These are phyloP conservation scores for Masticophis lateralis DNA, from an alignment of 2,797 vertebrate genomes.

Conservation along the genomic window DNA sequence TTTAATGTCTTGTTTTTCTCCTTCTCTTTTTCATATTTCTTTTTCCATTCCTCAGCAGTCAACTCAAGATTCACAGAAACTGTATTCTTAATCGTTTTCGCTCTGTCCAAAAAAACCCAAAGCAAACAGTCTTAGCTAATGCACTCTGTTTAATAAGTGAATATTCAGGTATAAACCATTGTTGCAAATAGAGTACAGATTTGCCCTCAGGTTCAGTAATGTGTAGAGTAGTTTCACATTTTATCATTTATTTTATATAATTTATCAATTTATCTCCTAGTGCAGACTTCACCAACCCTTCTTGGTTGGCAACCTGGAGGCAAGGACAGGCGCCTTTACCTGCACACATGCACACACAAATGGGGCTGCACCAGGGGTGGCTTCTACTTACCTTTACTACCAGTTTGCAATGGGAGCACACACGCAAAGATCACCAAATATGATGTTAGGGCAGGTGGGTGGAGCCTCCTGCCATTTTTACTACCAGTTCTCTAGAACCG, in stretches of 20 bases:
- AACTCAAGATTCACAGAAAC: constrained; percentile 95
- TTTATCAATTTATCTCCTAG: neutral
- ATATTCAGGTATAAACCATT: neutral
- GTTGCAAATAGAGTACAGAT: neutral
- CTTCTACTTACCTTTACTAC: too few relatives aligned
- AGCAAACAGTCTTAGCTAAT: neutral
- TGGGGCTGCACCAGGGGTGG: too few relatives aligned
- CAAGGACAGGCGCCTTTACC: too few relatives aligned
- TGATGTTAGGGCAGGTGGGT: too few relatives aligned
- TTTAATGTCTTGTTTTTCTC: constrained; percentile 95
- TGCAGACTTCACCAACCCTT: too few relatives aligned
- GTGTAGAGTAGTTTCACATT: neutral
- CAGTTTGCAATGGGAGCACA: too few relatives aligned
- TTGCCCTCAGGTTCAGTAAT: neutral
- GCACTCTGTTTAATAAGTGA: neutral
- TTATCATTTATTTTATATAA: neutral
- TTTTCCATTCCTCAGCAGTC: constrained; percentile 98
- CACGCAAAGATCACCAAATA: too few relatives aligned
- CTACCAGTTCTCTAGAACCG: too few relatives aligned
- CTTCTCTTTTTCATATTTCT: constrained; percentile 95
- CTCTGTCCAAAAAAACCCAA: constrained; percentile 67
- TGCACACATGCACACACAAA: too few relatives aligned
- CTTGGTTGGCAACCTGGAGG: too few relatives aligned
- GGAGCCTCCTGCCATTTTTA: too few relatives aligned
- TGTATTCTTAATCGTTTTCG: constrained; percentile 97